Evolutionary conservation across 2,888 invertebrate genomes (phyloP), one percentile per base, ranked within the genome.

Genomic region (Erebia palarica): DNA sequence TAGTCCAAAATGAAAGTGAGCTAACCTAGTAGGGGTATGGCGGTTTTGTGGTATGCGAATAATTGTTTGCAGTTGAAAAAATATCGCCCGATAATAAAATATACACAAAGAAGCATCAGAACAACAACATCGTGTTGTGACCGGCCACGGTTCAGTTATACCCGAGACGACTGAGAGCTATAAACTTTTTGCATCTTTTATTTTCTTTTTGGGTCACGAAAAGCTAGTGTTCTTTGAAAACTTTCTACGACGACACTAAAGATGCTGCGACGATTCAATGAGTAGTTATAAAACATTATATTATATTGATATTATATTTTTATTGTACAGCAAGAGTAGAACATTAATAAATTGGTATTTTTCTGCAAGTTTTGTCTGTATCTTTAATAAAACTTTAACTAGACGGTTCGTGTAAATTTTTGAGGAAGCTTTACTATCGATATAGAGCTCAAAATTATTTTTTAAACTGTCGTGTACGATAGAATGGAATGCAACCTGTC

Each of bases 151-250:
- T 11, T 11, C 57, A 0, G 10, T 18, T 18, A 61, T 61, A 27
- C 7, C 44, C 47, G 13, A 53, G 51, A 16, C 53, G 18, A n/a
- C 16, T 55, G 16, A 42, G 36, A 55, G 42, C 8, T 57, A 57
- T 16, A 16, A 16, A 65, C 3, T 13, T 65, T 65, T 53, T 51
- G 27, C 64, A 16, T n/a, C 53, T 65, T 65, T 65, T 55, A 55
- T 65, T 65, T 65, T 60, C 47, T n/a, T n/a, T n/a, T n/a, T n/a
- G n/a, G 49, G 53, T 53, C 64, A 53, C n/a, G 65, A 65, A 53
- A 61, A 65, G 42, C 53, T 55, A 42, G 36, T 65, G 65, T 65
- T 65, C 53, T 42, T 51, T 63, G 42, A 42, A 65, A 65, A 65
- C 42, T 53, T 55, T 53, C 36, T 55, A 11, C 55, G 53, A 53